A percentile compares a stretch with the other conserved stretches of the same genome.
phyloP scores from a whole-genome alignment of 2,113 vertebrate species.

The Lamprotornis superbus region DNA sequence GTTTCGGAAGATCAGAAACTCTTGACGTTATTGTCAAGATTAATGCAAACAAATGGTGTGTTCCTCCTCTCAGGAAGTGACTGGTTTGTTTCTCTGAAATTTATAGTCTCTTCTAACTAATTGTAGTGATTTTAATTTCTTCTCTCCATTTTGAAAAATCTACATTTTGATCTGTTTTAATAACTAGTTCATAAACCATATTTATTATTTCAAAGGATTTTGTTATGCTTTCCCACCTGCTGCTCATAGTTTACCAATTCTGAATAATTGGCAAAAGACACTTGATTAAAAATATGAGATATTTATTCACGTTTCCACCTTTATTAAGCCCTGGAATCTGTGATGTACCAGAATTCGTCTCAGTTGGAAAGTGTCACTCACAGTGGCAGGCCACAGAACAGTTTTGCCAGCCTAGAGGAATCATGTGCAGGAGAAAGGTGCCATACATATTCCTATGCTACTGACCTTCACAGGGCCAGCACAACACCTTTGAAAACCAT shows the following conservation, averaged over 20 bases:
- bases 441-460: not conserved
- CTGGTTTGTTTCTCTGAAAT: not conserved
- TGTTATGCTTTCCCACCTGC: not conserved
- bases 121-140: not conserved
- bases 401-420: not conserved
- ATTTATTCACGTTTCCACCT: not conserved
- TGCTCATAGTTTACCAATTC: not conserved
- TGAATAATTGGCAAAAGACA: not conserved
- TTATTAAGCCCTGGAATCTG: not conserved
- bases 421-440: not conserved
- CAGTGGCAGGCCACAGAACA: not conserved
- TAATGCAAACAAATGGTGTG: not conserved
- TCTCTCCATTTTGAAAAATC: not conserved
- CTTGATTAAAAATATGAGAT: not conserved
- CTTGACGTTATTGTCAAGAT: not conserved
- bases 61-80: not conserved
- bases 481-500: not conserved
- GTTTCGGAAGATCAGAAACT: slow-evolving; percentile 9
- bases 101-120: not conserved
- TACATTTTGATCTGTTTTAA: not conserved
- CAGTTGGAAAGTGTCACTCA: not conserved
- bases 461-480: not conserved
- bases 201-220: not conserved
- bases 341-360: not conserved
- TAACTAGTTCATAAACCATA: not conserved